Evolutionary conservation across 1,140 invertebrate species (phyloP), one percentile per base, ranked within the genome.

Genomic region (Papilio polytes): DNA sequence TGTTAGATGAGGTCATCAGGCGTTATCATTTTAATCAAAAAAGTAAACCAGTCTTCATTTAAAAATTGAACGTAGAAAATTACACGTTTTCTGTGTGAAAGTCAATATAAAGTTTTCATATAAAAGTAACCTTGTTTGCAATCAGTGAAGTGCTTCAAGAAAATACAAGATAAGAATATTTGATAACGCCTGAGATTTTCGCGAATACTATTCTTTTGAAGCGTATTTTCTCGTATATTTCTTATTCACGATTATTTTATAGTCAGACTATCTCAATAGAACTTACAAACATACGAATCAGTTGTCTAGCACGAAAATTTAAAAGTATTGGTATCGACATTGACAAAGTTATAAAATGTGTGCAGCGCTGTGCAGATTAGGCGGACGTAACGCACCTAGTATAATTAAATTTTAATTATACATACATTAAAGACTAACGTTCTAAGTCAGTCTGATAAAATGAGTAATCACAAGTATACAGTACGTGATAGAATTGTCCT

Each of bases 121-220:
- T 70, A 70, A 70, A 70, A 70, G 63, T 70, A 70, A 70, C 63
- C 63, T 70, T 36, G 63, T 70, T 70, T 70, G 63, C 63, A 70
- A 70, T 70, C 63, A 70, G 63, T 70, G 31, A 70, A 70, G 63
- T 70, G 63, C 63, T 70, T 70, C 63, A 70, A 70, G 63, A 70
- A 70, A 70, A 70, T 70, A 70, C 63, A 70, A 70, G 63, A 70
- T 70, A 70, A 70, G 63, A 70, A 70, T 70, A 70, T 70, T 70
- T 36, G 63, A 70, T 36, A 70, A 70, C 63, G 26, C 26, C 6
- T 70, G 26, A 15, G 63, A 70, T 70, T 70, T 70, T 70, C 63
- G 26, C 26, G 63, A 36, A 70, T 26, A 26, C 20, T 63, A 26
- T 59, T 63, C 59, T 36, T 70, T 70, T 36, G 63, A 36, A 70